Evolutionary conservation across 64 coral and sea anemone species (phyloP), one percentile per base, ranked within the genome.

Genomic region (Cladopsammia gracilis): DNA sequence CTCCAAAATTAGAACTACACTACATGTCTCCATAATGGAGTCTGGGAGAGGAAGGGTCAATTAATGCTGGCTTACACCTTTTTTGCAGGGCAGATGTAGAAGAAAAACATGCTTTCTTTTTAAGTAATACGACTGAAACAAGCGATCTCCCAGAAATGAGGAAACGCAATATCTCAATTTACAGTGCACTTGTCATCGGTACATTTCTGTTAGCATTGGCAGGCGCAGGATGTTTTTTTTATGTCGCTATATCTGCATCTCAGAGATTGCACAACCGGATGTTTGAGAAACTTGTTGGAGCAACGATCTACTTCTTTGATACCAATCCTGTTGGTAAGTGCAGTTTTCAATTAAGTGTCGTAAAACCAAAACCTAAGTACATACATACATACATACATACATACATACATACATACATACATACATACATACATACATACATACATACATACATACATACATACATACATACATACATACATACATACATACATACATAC

Each of bases 221-320:
- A 13, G 57, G 86, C 2, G 60, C 80, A 2, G 62, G 59, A 12
- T 46, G 5, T 11, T 84, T 84, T 10, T 46, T 84, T 48, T 84
- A 50, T 12, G 14, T 99, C 20, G 44, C 89, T 49, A 77, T 96
- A 25, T 76, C 60, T 16, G 94, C 97, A 56, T 99, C 97, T 9
- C 91, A 73, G 25, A 83, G 91, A 62, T 88, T 99, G 65, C 97
- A 99, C 60, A 88, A 99, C 71, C 83, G 82, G n/a, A 99, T 99
- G 97, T 99, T 99, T 53, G 52, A 81, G 6, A 83, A 83, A 12
- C 81, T 99, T 8, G 84, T 99, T 43, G 78, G 75, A 58, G 94
- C 97, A 18, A 95, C 97, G 8, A 94, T 93, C 15, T 99, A 99
- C 82, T 99, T 99, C 91, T 99, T 99, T 73, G 97, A 99, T 67